A percentile compares a stretch with the other conserved stretches of the same genome.
These are phyloP conservation scores for Platyrinchus mystaceus DNA, from an alignment of 2,797 vertebrate species.

Conservation along the genomic window DNA sequence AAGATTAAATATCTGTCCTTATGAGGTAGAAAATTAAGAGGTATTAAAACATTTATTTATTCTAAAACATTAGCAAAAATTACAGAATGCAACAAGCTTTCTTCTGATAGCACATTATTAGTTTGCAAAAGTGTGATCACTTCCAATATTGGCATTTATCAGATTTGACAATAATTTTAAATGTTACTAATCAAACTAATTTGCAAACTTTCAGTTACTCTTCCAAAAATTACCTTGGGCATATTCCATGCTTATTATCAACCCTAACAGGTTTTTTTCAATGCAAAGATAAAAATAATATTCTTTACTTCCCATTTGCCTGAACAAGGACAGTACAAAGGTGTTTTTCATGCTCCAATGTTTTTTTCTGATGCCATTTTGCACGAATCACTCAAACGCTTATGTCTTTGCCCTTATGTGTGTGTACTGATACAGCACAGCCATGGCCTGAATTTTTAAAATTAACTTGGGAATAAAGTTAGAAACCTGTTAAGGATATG, in stretches of 20 bases:
- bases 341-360: background rate
- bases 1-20: background rate
- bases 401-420: background rate
- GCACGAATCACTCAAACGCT: background rate
- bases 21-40: background rate
- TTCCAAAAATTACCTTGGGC: background rate
- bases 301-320: background rate
- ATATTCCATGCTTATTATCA: background rate
- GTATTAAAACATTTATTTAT: background rate
- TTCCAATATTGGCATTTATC: background rate
- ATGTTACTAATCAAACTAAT: background rate
- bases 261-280: background rate
- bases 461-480: background rate
- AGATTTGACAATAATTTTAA: background rate
- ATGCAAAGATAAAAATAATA: background rate
- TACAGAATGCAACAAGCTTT: background rate
- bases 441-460: background rate
- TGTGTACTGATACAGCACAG: background rate
- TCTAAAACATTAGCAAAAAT: background rate
- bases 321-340: background rate
- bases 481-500: background rate
- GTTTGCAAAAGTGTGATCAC: background rate
- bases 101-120: background rate
- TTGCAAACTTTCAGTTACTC: background rate
- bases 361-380: background rate